Conservation (phyloP, 2,113 vertebrate species). For the Malurus elegans region DNA sequence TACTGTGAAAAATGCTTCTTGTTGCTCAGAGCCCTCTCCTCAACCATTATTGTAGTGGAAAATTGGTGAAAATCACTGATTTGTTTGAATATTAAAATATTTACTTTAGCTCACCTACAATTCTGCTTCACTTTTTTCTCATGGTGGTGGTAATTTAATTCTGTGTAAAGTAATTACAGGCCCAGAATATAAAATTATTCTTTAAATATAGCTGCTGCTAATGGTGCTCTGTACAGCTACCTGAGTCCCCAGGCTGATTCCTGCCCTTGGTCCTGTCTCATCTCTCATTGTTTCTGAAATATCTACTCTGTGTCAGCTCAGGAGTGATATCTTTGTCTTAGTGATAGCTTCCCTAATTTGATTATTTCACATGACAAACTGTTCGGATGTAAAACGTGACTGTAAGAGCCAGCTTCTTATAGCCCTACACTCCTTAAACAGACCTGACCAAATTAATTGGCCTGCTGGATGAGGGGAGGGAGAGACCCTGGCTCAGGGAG, state of each 20-base stretch:
- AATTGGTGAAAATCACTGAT: background rate
- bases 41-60: background rate
- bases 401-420: background rate
- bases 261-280: background rate
- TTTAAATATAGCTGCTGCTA: conserved; percentile 9
- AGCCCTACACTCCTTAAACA: background rate
- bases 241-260: background rate
- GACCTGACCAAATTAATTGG: background rate
- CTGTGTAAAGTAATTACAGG: conserved; percentile 39
- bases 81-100: background rate
- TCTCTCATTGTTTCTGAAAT: background rate
- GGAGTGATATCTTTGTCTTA: background rate
- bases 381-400: background rate
- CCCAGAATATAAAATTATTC: background rate
- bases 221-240: background rate
- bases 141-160: background rate
- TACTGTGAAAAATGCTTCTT: background rate
- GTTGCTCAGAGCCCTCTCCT: background rate
- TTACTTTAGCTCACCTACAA: background rate
- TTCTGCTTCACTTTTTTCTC: background rate
- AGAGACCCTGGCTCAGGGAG: background rate
- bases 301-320: background rate
- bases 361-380: background rate
- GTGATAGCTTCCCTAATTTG: background rate
- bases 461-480: background rate